Evolutionary conservation across 2,797 vertebrate genomes (phyloP), one percentile per base, ranked within the genome.

Genomic region (Rhinophrynus dorsalis): DNA sequence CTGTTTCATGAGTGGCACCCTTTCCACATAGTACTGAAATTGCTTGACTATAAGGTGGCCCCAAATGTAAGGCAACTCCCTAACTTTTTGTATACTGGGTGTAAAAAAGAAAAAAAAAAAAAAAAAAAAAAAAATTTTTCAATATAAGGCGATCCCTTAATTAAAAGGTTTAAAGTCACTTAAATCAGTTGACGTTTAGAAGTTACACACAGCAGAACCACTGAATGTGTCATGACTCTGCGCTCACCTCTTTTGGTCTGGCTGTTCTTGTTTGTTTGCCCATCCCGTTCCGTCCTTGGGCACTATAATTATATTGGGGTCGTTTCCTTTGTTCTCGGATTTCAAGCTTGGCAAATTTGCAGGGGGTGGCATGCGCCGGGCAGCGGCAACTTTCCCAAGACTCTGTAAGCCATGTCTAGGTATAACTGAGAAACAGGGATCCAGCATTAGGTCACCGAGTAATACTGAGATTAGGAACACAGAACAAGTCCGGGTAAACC

Each of bases 221-320:
- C 30, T 6, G 30, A 32, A 11, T 4, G 4, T 38, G 10, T 12
- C 37, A 10, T 38, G n/a, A 38, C 11, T 35, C 18, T 1, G 27
- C 47, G 54, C 72, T 72, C 71, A 98, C 97, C 92, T 99, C 97
- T 98, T 98, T 97, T 96, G 96, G 92, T 98, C 96, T 91, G 92
- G 90, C 86, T 96, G 95, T 81, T 99, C 97, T 93, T 97, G 96
- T 92, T 97, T 99, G 97, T 98, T 99, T 88, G 95, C 97, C 97
- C 97, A 99, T 99, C 97, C 97, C 92, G 97, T 96, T 81, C 97
- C 97, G 97, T 99, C 97, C 91, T 99, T 99, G 84, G 97, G 97
- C 85, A 99, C 96, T 83, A 99, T 97, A 85, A 95, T 89, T 89
- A 99, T 93, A 92, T 97, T 99, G 82, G 97, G 96, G 86, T 99